phyloP scores from a whole-genome alignment of 2,797 vertebrate genomes.

The Bryconaethiops microstoma region DNA sequence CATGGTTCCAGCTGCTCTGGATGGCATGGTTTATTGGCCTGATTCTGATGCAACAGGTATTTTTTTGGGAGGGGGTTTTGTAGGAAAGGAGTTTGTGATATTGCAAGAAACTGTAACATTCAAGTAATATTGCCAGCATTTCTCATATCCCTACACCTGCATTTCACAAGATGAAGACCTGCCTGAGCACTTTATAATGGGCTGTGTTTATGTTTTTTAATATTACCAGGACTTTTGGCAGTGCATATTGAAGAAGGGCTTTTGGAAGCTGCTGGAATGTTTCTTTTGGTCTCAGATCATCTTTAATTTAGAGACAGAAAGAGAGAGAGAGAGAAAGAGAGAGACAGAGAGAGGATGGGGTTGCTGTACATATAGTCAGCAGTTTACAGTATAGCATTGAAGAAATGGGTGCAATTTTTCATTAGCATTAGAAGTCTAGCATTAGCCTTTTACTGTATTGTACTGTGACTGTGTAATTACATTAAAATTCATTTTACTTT shows the following conservation, averaged over 20 bases:
- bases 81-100: neutral
- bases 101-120: neutral
- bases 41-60: neutral
- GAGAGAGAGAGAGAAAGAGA: neutral
- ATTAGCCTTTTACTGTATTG: neutral
- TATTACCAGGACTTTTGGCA: conserved; percentile 6
- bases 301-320: conserved; percentile 8
- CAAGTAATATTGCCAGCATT: neutral
- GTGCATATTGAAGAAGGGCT: neutral
- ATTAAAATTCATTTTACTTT: no score
- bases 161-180: conserved; percentile 1
- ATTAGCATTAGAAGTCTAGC: neutral
- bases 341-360: neutral
- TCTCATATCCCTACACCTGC: neutral
- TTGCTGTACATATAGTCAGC: neutral
- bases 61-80: no score
- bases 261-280: neutral
- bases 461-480: no score
- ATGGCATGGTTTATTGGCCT: neutral
- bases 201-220: conserved; percentile 6
- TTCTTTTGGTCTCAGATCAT: neutral
- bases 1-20: neutral
- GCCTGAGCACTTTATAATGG: neutral
- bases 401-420: neutral
- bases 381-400: neutral